Base-by-base conservation (phyloP, 2,888 invertebrate species). In the Mystacides longicornis region DNA sequence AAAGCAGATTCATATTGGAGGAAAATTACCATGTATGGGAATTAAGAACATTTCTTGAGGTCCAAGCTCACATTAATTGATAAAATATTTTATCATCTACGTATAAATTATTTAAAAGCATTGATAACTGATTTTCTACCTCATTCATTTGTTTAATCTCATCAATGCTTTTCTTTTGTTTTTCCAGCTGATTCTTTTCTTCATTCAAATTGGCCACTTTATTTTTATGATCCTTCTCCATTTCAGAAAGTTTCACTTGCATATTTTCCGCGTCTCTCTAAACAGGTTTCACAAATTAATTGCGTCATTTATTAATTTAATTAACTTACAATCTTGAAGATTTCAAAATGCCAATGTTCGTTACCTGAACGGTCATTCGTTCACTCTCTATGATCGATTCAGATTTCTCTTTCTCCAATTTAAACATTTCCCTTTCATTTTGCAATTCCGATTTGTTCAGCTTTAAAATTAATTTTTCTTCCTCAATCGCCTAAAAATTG, bases 381-480 rank as follows among this genome's bases (percentile, higher is more conserved):
- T 82, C 82, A 57, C 78, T 72, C 62, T 81, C 81, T 1, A 82
- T 66, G 21, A 79, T 67, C 59, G 73, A 73, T 64, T 78, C 76
- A 9, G 77, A 78, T 63, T 79, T 81, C 65, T 82, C 81, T 0
- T 77, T 75, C 67, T 83, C 82, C 62, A 80, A 75, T 62, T 74
- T 79, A 48, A 82, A 75, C 1, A 82, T 82, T n/a, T 80, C 75
- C 53, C 79, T 77, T 67, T 81, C 78, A 54, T 81, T 81, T 53
- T 80, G 78, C 62, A 83, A 73, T 55, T 79, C 80, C 67, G 81
- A 76, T 62, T 76, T 75, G 63, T 81, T 81, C 65, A 82, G 81
- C 63, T 81, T 80, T 19, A 83, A 65, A 1, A 65, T 54, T 14
- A 66, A 65, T 2, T 73, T 67, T 56, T 77, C 77, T 65, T 75